Conservation (phyloP, 2,797 vertebrate species). For the Dendrocincla tyrannina region DNA sequence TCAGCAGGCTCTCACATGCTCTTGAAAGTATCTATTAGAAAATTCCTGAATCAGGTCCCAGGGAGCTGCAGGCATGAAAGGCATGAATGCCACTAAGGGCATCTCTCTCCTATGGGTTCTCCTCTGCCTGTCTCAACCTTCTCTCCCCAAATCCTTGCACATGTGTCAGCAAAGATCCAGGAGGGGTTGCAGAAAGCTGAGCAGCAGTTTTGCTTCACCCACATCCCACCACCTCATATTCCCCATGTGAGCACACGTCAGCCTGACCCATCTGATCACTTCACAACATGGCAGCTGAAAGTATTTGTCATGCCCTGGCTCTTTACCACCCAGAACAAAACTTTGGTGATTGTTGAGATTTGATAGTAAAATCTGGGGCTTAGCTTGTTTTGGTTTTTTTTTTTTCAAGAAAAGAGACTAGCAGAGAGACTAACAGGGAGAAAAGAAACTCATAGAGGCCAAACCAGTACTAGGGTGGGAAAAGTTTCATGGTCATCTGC, state of each 20-base stretch:
- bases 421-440: not conserved
- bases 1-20: slow-evolving; percentile 27
- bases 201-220: not conserved
- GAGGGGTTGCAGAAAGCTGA: not conserved
- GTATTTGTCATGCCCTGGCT: not conserved
- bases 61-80: slow-evolving; percentile 28
- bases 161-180: not conserved
- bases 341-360: not conserved
- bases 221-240: fast-evolving
- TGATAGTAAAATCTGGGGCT: not conserved
- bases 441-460: not conserved
- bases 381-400: not conserved
- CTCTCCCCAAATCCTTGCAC: not conserved
- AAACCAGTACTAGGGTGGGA: not conserved
- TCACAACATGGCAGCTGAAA: not conserved
- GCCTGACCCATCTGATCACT: not conserved
- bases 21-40: slow-evolving; percentile 27
- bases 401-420: not conserved
- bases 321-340: not conserved
- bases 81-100: slow-evolving; percentile 34
- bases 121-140: not conserved
- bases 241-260: not conserved
- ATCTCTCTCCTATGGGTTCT: not conserved
- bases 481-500: not conserved
- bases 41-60: slow-evolving; percentile 57